A percentile compares a stretch with the other conserved stretches of the same genome.
phyloP scores from a whole-genome alignment of 2,113 vertebrate species.

The Scatophagus argus region DNA sequence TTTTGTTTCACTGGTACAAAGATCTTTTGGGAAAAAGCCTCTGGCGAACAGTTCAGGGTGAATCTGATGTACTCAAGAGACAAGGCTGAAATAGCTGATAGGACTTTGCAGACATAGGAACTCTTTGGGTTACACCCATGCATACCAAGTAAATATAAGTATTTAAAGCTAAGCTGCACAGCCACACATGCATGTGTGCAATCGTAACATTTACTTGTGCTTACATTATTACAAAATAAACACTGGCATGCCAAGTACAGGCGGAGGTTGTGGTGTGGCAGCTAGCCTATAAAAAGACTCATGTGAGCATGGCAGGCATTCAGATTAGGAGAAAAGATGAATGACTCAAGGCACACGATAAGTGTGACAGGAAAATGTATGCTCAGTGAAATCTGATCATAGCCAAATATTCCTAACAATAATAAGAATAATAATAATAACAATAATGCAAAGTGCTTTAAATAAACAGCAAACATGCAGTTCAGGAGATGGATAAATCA shows the following conservation, averaged over 20 bases:
- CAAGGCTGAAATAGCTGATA: constrained; percentile 41
- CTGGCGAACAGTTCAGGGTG: constrained; percentile 13
- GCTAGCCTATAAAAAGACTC: constrained; percentile 21
- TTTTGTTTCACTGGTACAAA: constrained; percentile 53
- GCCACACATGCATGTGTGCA: background rate
- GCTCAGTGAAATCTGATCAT: background rate
- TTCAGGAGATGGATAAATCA: no score
- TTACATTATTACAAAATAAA: constrained; percentile 49
- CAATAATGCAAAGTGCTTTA: no score
- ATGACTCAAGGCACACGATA: constrained; percentile 2
- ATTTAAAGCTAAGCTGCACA: constrained; percentile 29
- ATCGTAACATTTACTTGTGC: constrained; percentile 46
- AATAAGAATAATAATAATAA: no score
- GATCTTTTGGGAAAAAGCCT: constrained; percentile 58
- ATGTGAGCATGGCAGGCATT: constrained; percentile 31
- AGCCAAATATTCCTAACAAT: no score
- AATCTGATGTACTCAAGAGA: constrained; percentile 28
- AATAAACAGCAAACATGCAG: no score
- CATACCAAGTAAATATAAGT: constrained; percentile 21
- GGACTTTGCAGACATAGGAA: constrained; percentile 22
- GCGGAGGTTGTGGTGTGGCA: constrained; percentile 8
- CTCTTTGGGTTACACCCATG: background rate
- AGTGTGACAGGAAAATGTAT: constrained; percentile 6
- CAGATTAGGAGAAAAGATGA: constrained; percentile 18
- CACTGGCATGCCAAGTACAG: constrained; percentile 21